Percentiles rank a stretch among this genome's conserved stretches.
Conservation (phyloP, 92 coral and sea anemone genomes). For the Epizoanthus ramosus region DNA sequence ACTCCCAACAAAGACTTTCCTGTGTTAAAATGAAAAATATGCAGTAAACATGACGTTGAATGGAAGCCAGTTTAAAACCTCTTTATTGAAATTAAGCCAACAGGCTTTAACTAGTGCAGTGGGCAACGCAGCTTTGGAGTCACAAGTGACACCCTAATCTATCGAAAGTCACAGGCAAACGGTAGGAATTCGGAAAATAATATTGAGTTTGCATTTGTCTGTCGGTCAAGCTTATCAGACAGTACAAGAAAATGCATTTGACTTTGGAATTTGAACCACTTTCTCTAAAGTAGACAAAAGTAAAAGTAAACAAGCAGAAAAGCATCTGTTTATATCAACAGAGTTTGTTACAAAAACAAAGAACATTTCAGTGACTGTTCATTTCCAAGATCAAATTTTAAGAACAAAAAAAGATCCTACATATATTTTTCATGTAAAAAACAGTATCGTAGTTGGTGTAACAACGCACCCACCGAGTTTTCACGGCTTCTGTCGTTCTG, state of each 20-base stretch:
- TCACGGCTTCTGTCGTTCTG: not conserved
- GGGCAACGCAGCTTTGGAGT: not conserved
- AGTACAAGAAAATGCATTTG: not conserved
- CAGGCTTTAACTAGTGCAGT: not conserved
- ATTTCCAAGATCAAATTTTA: too few species aligned
- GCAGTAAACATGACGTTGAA: conserved; percentile 13
- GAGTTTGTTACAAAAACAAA: not conserved
- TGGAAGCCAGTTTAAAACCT: not conserved
- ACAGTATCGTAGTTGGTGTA: too few species aligned
- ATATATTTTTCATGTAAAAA: too few species aligned
- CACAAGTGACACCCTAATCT: conserved; percentile 21
- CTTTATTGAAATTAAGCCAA: conserved; percentile 11
- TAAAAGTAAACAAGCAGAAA: conserved; percentile 2
- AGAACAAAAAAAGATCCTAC: too few species aligned
- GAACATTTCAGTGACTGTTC: too few species aligned
- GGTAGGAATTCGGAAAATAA: conserved; percentile 7
- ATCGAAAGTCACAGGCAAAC: not conserved
- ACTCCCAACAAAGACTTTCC: conserved; percentile 29
- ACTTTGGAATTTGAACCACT: not conserved
- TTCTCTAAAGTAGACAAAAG: not conserved
- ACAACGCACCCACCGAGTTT: too few species aligned
- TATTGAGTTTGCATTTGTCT: not conserved
- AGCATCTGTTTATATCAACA: conserved; percentile 24
- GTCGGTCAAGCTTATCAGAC: not conserved
- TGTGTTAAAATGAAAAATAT: conserved; percentile 25